phyloP scores from a whole-genome alignment of 2,113 vertebrate genomes.

The Notarius quadriscutis region DNA sequence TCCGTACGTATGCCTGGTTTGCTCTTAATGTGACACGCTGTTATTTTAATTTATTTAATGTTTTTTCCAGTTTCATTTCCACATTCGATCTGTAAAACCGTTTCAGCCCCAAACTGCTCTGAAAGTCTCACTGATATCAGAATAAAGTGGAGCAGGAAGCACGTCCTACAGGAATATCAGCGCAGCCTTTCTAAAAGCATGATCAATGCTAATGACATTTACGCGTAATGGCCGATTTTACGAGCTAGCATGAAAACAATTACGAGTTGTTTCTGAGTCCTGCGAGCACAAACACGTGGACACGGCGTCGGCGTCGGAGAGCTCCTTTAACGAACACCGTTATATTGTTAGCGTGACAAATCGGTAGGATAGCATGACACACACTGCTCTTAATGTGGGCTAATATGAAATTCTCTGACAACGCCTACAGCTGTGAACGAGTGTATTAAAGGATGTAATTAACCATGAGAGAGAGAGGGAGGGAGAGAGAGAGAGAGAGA shows the following conservation, averaged over 20 bases:
- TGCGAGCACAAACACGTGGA: neutral
- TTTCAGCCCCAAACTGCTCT: neutral
- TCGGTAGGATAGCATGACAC: conserved; percentile 40
- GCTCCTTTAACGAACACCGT: neutral
- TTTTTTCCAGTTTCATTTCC: conserved; percentile 45
- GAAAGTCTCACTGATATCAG: neutral
- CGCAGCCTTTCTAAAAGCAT: neutral
- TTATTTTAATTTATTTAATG: conserved; percentile 51
- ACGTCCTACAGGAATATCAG: neutral
- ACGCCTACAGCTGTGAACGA: conserved; percentile 50
- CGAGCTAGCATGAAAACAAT: neutral
- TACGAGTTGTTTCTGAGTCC: neutral
- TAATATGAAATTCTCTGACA: conserved; percentile 49
- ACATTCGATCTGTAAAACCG: conserved; percentile 12
- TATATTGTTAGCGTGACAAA: conserved; percentile 6
- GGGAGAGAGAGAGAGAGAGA: neutral
- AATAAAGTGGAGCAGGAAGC: neutral
- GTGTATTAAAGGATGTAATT: conserved; percentile 53
- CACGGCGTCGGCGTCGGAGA: neutral
- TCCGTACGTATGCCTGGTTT: conserved; percentile 46
- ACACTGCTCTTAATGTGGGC: conserved; percentile 38
- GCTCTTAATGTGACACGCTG: conserved; percentile 54
- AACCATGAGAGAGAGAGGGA: conserved; percentile 36
- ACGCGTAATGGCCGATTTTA: neutral
- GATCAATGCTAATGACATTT: neutral